These are phyloP conservation scores for Lasiurus borealis DNA, from an alignment of 2,113 vertebrate species.

Conservation along the genomic window DNA sequence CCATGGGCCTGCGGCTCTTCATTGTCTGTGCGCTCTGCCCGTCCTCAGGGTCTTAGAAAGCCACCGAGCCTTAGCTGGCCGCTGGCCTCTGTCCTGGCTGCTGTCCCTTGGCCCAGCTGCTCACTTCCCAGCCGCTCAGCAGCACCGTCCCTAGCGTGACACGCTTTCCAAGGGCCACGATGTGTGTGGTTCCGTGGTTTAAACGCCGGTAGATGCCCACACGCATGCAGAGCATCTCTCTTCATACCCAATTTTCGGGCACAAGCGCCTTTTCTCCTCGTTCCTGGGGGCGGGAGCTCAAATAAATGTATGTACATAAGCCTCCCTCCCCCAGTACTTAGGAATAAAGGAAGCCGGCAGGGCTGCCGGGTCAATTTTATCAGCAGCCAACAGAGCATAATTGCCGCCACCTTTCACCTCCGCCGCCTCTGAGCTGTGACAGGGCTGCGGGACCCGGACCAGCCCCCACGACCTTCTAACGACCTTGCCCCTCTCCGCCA, in stretches of 20 bases:
- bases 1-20: too few species aligned
- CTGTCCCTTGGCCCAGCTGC: not conserved
- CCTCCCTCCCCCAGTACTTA: not conserved
- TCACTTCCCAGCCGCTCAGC: not conserved
- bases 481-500: not conserved
- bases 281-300: not conserved
- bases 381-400: not conserved
- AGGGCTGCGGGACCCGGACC: not conserved
- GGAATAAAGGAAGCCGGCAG: not conserved
- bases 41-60: not conserved
- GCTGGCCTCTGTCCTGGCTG: not conserved
- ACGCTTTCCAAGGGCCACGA: not conserved
- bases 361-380: not conserved
- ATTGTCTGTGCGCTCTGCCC: not conserved
- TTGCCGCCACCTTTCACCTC: not conserved
- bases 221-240: too few species aligned
- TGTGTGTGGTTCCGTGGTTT: not conserved
- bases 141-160: not conserved
- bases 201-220: not conserved
- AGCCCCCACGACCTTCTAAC: slow-evolving; percentile 3
- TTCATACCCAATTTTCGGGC: not conserved
- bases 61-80: too few species aligned
- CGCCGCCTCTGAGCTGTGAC: not conserved
- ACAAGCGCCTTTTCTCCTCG: not conserved
- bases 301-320: not conserved